phyloP scores from a whole-genome alignment of 2,113 vertebrate species.

The Propithecus coquereli region DNA sequence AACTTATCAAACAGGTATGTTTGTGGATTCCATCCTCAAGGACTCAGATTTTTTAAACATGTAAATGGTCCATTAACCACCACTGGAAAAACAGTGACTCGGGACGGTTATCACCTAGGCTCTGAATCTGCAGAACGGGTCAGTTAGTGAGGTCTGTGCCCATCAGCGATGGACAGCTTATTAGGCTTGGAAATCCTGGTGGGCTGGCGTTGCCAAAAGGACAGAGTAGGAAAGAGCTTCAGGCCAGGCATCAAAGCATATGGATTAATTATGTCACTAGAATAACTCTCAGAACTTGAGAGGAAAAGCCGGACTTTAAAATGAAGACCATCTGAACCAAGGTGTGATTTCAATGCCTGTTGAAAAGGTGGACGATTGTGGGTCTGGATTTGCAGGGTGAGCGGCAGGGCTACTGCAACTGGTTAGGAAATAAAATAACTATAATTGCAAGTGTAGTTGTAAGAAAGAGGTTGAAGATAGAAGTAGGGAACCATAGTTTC shows the following conservation, averaged over 20 bases:
- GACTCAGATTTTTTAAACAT: constrained; percentile 10
- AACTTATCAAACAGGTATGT: not conserved
- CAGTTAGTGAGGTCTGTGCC: not conserved
- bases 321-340: not conserved
- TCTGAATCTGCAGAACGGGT: not conserved
- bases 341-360: not conserved
- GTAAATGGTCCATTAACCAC: not conserved
- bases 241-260: not conserved
- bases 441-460: not conserved
- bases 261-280: not conserved
- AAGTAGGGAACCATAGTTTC: not conserved
- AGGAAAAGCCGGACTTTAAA: not conserved
- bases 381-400: not conserved
- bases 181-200: not conserved
- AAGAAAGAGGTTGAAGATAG: not conserved
- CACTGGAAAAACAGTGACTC: not conserved
- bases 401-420: not conserved
- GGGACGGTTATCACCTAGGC: not conserved
- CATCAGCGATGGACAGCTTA: not conserved
- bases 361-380: not conserved
- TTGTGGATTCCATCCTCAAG: not conserved
- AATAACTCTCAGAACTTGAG: not conserved
- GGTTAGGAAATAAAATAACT: not conserved
- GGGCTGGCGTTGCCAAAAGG: not conserved
- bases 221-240: not conserved